Evolutionary conservation across 2,797 vertebrate genomes (phyloP).

Genomic region (Hippopotamyrus pictus): DNA sequence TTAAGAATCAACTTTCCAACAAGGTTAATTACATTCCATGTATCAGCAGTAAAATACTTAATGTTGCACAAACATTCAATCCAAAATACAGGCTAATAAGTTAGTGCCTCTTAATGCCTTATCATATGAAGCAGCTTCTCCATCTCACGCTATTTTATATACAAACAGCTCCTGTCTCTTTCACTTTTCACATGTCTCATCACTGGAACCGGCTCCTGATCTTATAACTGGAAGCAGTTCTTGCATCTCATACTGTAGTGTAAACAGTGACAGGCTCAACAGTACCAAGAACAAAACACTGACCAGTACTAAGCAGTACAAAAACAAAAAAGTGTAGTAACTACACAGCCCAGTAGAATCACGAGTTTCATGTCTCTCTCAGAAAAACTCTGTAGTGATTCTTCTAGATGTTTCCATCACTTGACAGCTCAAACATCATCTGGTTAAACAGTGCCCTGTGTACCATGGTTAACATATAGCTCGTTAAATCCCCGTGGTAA

Average conservation of each 20-base stretch:
- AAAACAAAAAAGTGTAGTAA: neutral
- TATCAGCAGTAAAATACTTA: neutral
- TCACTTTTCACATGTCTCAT: neutral
- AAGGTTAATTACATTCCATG: neutral
- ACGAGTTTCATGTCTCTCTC: neutral
- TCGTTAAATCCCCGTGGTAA: neutral
- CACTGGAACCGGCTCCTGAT: neutral
- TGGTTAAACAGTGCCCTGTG: neutral
- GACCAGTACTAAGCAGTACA: neutral
- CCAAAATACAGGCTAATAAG: neutral
- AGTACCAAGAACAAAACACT: neutral
- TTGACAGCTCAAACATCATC: neutral
- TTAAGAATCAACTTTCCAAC: neutral
- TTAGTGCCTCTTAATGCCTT: neutral
- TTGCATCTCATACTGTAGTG: neutral
- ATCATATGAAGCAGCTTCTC: neutral
- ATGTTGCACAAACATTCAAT: neutral
- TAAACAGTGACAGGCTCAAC: neutral
- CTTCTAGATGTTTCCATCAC: neutral
- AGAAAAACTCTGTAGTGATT: neutral
- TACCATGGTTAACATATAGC: neutral
- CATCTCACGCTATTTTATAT: neutral
- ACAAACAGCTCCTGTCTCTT: neutral
- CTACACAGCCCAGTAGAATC: neutral
- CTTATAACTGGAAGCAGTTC: neutral